These are phyloP conservation scores for Bursaphelenchus mucronatus DNA, from an alignment of 1,140 invertebrate genomes.

Conservation along the genomic window DNA sequence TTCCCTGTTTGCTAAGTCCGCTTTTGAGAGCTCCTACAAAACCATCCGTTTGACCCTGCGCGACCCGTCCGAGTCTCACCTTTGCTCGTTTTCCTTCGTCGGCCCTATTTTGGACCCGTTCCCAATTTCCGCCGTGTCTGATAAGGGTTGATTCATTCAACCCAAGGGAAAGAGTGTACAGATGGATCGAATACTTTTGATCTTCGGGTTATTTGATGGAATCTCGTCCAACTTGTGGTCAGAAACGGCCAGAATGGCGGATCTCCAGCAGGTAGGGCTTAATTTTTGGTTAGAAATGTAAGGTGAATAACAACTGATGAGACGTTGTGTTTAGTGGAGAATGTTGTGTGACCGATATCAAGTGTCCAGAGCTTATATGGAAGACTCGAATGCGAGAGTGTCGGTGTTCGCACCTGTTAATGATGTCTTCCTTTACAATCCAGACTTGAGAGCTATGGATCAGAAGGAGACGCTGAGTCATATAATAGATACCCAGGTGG, in stretches of 20 bases:
- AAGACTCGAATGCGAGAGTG: conserved; percentile 56
- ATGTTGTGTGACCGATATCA: conserved; percentile 55
- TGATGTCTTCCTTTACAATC: conserved; percentile 61
- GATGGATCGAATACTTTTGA: too few species aligned
- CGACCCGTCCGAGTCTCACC: too few species aligned
- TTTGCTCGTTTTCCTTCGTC: too few species aligned
- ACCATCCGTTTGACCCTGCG: too few species aligned
- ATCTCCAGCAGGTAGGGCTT: conserved; percentile 53
- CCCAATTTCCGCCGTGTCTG: too few species aligned
- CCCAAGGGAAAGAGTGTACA: too few species aligned
- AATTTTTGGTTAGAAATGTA: conserved; percentile 18
- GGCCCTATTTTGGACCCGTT: too few species aligned
- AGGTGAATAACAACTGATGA: not conserved
- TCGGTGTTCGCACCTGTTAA: conserved; percentile 60
- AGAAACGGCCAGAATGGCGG: conserved; percentile 56
- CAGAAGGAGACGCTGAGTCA: conserved; percentile 58
- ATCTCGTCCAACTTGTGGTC: conserved; percentile 50
- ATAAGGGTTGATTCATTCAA: too few species aligned
- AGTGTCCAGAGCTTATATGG: conserved; percentile 58
- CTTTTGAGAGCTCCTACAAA: too few species aligned
- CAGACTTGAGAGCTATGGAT: conserved; percentile 56
- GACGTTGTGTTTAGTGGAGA: conserved; percentile 48
- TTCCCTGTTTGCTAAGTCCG: too few species aligned
- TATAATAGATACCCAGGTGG: conserved; percentile 60
- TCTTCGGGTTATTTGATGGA: not conserved